Evolutionary conservation across 2,888 invertebrate species (phyloP).

Genomic region (Meta bourneti): DNA sequence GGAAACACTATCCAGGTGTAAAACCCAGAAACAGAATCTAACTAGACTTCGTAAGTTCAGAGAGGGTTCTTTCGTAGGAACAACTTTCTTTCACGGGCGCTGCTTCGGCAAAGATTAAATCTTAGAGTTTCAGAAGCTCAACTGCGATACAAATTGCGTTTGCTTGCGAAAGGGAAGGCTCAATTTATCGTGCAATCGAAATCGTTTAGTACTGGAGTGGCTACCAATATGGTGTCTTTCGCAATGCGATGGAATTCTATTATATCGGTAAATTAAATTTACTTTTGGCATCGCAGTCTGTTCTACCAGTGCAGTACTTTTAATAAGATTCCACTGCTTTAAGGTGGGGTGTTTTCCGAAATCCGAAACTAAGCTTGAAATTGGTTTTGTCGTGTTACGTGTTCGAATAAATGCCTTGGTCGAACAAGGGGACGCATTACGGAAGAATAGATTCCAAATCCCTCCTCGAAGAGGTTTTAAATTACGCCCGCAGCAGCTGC

Average conservation of each 20-base stretch:
- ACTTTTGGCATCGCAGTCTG: neutral
- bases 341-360: neutral
- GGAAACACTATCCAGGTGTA: neutral
- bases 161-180: neutral
- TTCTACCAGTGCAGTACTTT: neutral
- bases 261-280: constrained; percentile 21
- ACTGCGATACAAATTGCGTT: neutral
- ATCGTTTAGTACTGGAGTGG: neutral
- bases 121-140: neutral
- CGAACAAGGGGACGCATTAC: too few relatives aligned
- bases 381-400: neutral
- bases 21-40: neutral
- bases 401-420: too few relatives aligned
- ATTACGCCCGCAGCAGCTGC: too few relatives aligned
- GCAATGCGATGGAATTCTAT: constrained; percentile 14
- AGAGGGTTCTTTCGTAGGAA: too few relatives aligned
- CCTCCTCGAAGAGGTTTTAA: too few relatives aligned
- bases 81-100: neutral
- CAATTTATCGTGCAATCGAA: neutral
- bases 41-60: too few relatives aligned
- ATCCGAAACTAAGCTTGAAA: neutral
- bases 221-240: neutral
- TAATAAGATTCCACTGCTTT: constrained; percentile 3
- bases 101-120: neutral
- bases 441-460: too few relatives aligned